Percentiles rank a stretch among this genome's conserved stretches.
Evolutionary conservation across 1,140 invertebrate genomes (phyloP).

Genomic region (Apis cerana): DNA sequence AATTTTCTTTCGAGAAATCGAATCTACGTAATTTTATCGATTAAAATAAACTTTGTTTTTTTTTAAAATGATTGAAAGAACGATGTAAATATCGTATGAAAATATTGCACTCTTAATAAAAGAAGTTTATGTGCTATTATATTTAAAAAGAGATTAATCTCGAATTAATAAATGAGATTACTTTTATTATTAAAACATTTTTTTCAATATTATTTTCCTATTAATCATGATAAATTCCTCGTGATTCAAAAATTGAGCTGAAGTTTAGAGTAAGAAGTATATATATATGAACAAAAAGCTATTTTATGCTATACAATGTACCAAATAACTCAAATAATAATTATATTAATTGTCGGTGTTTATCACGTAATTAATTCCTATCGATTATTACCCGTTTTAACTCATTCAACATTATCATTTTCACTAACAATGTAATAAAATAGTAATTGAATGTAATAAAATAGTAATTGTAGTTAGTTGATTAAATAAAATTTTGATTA

Average conservation of each 20-base stretch:
- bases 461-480: neutral
- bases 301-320: neutral
- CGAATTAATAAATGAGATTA: no score
- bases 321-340: conserved; percentile 1
- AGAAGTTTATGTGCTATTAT: no score
- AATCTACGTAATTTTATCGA: no score
- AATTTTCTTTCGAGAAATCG: neutral
- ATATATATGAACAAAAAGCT: neutral
- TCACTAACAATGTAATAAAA: neutral
- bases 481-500: neutral
- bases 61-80: no score
- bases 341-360: conserved; percentile 4
- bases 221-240: no score
- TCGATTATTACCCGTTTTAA: conserved; percentile 4
- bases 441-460: neutral
- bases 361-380: neutral
- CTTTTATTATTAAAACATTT: no score
- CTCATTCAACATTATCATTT: neutral
- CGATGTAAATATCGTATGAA: neutral
- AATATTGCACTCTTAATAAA: no score
- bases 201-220: no score
- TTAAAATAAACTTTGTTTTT: no score
- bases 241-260: neutral
- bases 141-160: no score
- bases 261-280: neutral